These are phyloP conservation scores for Odontocolon sp. DNA, from an alignment of 2,888 invertebrate species.

Conservation along the genomic window DNA sequence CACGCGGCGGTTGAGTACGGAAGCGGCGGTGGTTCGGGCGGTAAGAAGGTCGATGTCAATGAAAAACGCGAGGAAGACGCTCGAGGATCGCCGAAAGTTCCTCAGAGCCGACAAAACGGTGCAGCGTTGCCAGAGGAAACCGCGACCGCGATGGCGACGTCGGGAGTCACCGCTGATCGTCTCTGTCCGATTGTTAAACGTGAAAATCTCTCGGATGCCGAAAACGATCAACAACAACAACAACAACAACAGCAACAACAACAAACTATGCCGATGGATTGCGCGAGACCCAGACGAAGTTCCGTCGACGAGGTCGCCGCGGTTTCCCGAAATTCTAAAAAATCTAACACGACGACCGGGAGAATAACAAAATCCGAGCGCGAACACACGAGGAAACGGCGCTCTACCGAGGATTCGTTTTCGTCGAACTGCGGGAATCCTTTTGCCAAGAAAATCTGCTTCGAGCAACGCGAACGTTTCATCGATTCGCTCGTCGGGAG, in stretches of 20 bases:
- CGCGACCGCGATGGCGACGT: constrained; percentile 67
- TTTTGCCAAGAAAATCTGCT: constrained; percentile 72
- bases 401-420: constrained; percentile 66
- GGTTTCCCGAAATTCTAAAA: constrained; percentile 70
- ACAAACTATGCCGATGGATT: constrained; percentile 37
- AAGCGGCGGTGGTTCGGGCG: constrained; percentile 80
- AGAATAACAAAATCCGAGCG: constrained; percentile 53
- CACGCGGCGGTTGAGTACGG: constrained; percentile 84
- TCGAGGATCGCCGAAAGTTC: constrained; percentile 74
- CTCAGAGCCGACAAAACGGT: constrained; percentile 77
- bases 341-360: constrained; percentile 54
- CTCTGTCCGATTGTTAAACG: constrained; percentile 57
- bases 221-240: no score
- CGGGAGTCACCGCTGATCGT: constrained; percentile 44
- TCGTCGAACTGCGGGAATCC: constrained; percentile 65
- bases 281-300: constrained; percentile 33
- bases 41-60: constrained; percentile 72
- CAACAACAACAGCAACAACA: no score
- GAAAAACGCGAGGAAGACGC: constrained; percentile 72
- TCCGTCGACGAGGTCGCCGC: constrained; percentile 51
- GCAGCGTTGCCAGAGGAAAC: constrained; percentile 78
- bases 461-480: constrained; percentile 76
- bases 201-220: constrained; percentile 63
- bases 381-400: constrained; percentile 63
- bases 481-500: constrained; percentile 75